Evolutionary conservation across 2,113 vertebrate species (phyloP).

Genomic region (Opisthocomus hoazin): DNA sequence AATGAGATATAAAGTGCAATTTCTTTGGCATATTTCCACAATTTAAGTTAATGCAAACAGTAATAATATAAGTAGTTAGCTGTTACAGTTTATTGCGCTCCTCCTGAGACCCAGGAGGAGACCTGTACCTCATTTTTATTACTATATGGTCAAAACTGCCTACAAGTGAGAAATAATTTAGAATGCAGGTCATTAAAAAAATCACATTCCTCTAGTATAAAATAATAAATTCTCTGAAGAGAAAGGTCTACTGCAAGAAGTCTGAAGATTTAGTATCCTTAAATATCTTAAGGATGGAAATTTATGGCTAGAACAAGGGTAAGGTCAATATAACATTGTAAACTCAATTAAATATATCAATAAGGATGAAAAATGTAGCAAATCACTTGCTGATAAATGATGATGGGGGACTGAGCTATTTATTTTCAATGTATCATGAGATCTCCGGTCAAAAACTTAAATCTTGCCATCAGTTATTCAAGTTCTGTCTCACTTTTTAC

Average conservation of each 20-base stretch:
- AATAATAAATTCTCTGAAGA: constrained; percentile 37
- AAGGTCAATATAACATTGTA: constrained; percentile 47
- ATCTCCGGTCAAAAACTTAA: background rate
- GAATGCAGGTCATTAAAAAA: constrained; percentile 22
- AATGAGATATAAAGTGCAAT: background rate
- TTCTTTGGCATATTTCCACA: background rate
- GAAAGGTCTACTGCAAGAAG: background rate
- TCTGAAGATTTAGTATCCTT: constrained; percentile 21
- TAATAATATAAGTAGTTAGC: background rate
- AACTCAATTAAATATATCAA: constrained; percentile 22
- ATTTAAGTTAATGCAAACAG: background rate
- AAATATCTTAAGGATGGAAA: constrained; percentile 3
- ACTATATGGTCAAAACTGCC: background rate
- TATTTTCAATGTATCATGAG: background rate
- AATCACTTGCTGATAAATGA: background rate
- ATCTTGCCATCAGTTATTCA: background rate
- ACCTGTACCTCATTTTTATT: constrained; percentile 19
- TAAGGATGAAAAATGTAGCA: background rate
- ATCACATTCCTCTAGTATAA: background rate
- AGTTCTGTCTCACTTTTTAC: background rate
- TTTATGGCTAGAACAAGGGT: constrained; percentile 13
- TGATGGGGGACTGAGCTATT: background rate
- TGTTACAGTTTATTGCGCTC: background rate
- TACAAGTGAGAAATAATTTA: constrained; percentile 32
- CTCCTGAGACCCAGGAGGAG: background rate